Percentiles rank a stretch among this genome's conserved stretches.
These are phyloP conservation scores for Panulirus ornatus DNA, from an alignment of 1,140 invertebrate genomes.

Conservation along the genomic window DNA sequence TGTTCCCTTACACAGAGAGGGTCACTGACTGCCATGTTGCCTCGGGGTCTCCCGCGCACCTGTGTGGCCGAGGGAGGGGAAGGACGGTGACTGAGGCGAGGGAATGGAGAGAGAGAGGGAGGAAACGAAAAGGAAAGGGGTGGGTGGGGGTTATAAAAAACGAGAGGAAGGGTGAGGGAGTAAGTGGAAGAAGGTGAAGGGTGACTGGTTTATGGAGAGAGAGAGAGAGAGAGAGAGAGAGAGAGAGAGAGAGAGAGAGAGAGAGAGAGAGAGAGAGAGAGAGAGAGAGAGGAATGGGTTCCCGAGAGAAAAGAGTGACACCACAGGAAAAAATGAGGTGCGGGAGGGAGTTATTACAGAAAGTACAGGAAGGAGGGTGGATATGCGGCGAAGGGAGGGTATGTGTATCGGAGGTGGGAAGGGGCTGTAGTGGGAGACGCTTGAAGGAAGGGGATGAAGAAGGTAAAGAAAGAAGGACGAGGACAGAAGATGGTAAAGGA, in stretches of 20 bases:
- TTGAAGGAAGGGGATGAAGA: too few species aligned
- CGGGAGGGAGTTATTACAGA: not conserved
- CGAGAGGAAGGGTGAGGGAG: not conserved
- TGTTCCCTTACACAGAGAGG: too few species aligned
- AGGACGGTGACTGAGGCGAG: not conserved
- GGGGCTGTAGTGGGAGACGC: too few species aligned
- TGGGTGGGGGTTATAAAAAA: too few species aligned
- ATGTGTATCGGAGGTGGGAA: too few species aligned
- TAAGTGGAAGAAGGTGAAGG: not conserved
- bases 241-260: not conserved
- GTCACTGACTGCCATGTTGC: too few species aligned
- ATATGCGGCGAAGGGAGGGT: not conserved
- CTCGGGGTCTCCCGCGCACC: too few species aligned
- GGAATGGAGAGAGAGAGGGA: not conserved
- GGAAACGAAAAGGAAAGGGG: not conserved
- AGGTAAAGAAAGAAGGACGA: too few species aligned
- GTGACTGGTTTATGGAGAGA: not conserved
- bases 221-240: not conserved
- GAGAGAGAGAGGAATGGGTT: not conserved
- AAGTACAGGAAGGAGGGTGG: not conserved
- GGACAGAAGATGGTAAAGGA: too few species aligned
- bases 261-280: not conserved
- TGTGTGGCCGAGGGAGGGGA: too few species aligned
- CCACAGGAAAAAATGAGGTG: not conserved
- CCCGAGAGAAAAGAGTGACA: not conserved